These are phyloP conservation scores for Zaprionus obscuricornis DNA, from an alignment of 2,888 invertebrate genomes.

Conservation along the genomic window DNA sequence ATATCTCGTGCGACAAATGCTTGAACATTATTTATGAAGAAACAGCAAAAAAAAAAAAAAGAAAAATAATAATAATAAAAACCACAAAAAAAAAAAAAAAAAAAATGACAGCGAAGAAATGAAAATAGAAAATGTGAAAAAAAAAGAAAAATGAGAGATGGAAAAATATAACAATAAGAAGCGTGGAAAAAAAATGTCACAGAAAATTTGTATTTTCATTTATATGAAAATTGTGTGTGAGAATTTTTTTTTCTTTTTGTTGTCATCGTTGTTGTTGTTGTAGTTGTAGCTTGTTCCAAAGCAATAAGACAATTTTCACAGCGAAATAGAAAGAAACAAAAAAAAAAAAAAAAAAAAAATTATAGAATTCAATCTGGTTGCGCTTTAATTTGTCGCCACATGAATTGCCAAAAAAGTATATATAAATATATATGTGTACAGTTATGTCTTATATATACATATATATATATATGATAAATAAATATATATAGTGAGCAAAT, in stretches of 20 bases:
- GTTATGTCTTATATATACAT: constrained; percentile 1
- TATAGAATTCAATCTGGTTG: constrained; percentile 42
- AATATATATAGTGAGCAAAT: too few species aligned
- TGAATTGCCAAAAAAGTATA: constrained; percentile 64
- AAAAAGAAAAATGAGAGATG: constrained; percentile 26
- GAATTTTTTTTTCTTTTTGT: constrained; percentile 23
- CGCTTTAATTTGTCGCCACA: constrained; percentile 75
- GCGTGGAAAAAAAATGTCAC: constrained; percentile 38
- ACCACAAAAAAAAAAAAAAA: constrained; percentile 1
- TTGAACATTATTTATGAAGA: constrained; percentile 59
- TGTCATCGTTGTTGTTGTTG: background rate
- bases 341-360: constrained; percentile 4
- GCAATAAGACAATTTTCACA: constrained; percentile 16
- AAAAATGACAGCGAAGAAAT: constrained; percentile 13
- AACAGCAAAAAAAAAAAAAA: constrained; percentile 17
- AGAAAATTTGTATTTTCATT: constrained; percentile 35
- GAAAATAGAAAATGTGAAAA: background rate
- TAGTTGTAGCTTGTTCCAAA: constrained; percentile 8
- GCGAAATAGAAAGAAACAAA: background rate
- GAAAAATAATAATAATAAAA: constrained; percentile 3
- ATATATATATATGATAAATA: too few species aligned
- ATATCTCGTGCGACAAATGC: constrained; percentile 72
- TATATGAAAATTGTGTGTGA: constrained; percentile 31
- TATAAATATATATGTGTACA: constrained; percentile 10
- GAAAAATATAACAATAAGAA: constrained; percentile 32